A percentile compares a stretch with the other conserved stretches of the same genome.
These are phyloP conservation scores for Ptychochromis oligacanthus DNA, from an alignment of 2,113 vertebrate genomes.

Conservation along the genomic window DNA sequence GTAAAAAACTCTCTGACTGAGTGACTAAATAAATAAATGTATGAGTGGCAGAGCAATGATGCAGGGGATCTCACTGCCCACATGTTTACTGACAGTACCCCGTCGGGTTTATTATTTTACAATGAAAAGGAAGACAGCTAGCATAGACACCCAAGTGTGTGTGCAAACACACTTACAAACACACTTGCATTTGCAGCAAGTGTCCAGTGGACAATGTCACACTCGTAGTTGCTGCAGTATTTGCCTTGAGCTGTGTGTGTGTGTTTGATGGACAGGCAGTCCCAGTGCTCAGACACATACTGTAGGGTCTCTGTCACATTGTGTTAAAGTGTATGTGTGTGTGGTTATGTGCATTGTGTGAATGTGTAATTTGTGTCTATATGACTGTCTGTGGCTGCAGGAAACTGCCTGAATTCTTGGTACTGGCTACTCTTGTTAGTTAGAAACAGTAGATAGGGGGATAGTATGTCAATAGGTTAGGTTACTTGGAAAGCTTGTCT, in stretches of 20 bases:
- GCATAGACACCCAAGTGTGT: constrained; percentile 27
- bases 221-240: constrained; percentile 48
- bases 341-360: constrained; percentile 13
- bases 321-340: constrained; percentile 59
- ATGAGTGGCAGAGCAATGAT: constrained; percentile 51
- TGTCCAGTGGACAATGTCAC: constrained; percentile 69
- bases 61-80: constrained; percentile 36
- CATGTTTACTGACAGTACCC: constrained; percentile 64
- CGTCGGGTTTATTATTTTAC: constrained; percentile 56
- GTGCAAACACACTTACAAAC: constrained; percentile 9
- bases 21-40: constrained; percentile 46
- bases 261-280: constrained; percentile 68
- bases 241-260: constrained; percentile 56
- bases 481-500: not conserved
- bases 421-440: constrained; percentile 43
- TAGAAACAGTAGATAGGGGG: constrained; percentile 4
- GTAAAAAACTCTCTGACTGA: constrained; percentile 31
- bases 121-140: constrained; percentile 53
- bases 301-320: constrained; percentile 80
- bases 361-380: constrained; percentile 26
- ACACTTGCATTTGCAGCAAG: constrained; percentile 34
- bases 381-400: constrained; percentile 42
- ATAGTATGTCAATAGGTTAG: not conserved
- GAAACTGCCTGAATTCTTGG: constrained; percentile 45
- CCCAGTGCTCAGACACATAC: constrained; percentile 73